Conservation (phyloP, 2,797 vertebrate genomes). For the Acropternis orthonyx region DNA sequence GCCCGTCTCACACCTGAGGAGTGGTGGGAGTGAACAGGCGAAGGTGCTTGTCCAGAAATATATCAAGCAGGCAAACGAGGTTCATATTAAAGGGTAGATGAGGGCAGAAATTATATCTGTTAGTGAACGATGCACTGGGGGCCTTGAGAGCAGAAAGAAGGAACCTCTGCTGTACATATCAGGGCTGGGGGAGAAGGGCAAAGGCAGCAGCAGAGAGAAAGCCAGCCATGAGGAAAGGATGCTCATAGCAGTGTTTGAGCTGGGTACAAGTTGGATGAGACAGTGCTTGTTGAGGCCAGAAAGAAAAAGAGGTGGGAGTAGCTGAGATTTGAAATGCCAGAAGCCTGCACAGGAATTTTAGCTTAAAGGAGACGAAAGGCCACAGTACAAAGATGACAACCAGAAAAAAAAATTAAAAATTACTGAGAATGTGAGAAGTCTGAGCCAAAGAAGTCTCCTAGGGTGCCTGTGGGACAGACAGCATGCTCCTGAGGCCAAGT, state of each 20-base stretch:
- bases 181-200: not conserved
- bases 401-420: not conserved
- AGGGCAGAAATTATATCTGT: not conserved
- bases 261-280: not conserved
- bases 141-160: not conserved
- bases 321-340: not conserved
- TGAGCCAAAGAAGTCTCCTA: not conserved
- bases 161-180: not conserved
- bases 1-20: not conserved
- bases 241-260: not conserved
- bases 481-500: not conserved
- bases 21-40: not conserved
- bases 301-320: conserved; percentile 37
- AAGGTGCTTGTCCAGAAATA: not conserved
- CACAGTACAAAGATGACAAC: not conserved
- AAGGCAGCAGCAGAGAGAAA: not conserved
- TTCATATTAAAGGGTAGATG: not conserved
- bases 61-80: not conserved
- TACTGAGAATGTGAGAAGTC: not conserved
- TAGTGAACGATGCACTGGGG: not conserved
- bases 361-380: not conserved
- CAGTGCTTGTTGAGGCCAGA: not conserved
- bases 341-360: conserved; percentile 21
- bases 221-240: not conserved
- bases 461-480: not conserved